These are phyloP conservation scores for Pachycephus smyrnensis DNA, from an alignment of 2,888 invertebrate species.

Conservation along the genomic window DNA sequence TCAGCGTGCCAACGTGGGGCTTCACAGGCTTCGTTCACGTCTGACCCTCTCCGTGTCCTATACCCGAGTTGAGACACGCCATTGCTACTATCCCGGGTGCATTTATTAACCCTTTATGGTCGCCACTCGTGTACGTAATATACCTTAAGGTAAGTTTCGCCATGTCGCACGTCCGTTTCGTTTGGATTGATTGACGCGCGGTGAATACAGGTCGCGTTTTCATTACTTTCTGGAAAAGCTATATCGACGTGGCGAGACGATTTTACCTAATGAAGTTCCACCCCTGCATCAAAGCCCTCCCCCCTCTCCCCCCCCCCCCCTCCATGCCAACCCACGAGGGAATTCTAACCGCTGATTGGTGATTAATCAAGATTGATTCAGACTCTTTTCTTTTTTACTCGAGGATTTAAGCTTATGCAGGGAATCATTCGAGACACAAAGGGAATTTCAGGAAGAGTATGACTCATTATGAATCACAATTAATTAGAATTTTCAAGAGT, in stretches of 20 bases:
- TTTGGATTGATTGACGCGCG: not conserved
- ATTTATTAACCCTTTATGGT: slow-evolving; percentile 4
- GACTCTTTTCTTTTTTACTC: not conserved
- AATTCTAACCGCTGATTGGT: not conserved
- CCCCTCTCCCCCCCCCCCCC: not conserved
- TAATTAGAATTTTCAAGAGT: not conserved
- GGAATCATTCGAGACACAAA: no score
- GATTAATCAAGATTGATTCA: not conserved
- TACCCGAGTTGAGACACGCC: not conserved
- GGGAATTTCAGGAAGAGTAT: not conserved
- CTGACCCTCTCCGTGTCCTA: slow-evolving; percentile 44
- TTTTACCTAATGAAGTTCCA: not conserved
- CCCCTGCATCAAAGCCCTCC: not conserved
- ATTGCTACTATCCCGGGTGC: not conserved
- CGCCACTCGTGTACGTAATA: not conserved
- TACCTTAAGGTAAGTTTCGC: not conserved
- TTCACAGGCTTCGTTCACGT: slow-evolving; percentile 61
- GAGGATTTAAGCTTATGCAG: not conserved
- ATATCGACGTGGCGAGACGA: not conserved
- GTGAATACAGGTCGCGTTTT: not conserved
- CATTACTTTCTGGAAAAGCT: not conserved
- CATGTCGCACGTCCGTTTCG: not conserved
- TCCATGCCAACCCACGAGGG: not conserved
- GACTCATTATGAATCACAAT: not conserved
- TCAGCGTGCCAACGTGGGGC: slow-evolving; percentile 53